Evolutionary conservation across 2,888 invertebrate species (phyloP).

Genomic region (Steromphala cineraria): DNA sequence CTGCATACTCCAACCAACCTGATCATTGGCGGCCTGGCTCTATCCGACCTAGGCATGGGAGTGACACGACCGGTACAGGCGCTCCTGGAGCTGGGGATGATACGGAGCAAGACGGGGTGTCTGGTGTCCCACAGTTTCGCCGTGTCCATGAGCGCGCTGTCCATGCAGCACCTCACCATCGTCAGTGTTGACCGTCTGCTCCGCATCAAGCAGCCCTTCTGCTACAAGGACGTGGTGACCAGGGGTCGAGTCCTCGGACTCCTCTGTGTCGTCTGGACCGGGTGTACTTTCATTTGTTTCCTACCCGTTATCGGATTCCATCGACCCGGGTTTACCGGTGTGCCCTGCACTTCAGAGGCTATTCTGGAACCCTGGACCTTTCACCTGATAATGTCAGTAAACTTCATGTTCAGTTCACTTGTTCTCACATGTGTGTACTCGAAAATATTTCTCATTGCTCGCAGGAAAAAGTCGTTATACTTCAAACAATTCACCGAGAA

Average conservation of each 20-base stretch:
- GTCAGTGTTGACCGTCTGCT: slow-evolving; percentile 7
- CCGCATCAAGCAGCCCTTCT: neutral
- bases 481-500: neutral
- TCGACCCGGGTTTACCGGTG: neutral
- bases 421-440: neutral
- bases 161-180: slow-evolving; percentile 14
- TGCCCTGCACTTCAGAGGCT: neutral
- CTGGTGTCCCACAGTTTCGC: neutral
- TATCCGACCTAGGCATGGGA: slow-evolving; percentile 5
- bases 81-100: neutral
- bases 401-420: neutral
- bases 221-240: neutral
- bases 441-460: slow-evolving; percentile 11
- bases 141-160: neutral
- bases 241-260: neutral
- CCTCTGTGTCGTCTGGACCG: neutral
- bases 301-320: neutral
- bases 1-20: neutral
- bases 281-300: neutral
- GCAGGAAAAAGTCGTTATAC: neutral
- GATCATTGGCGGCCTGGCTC: slow-evolving; percentile 1
- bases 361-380: slow-evolving; percentile 2
- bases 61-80: neutral
- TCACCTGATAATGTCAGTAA: neutral
- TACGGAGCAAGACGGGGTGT: neutral